Evolutionary conservation across 2,113 vertebrate genomes (phyloP), one percentile per base, ranked within the genome.

Genomic region (Patagioenas fasciata): DNA sequence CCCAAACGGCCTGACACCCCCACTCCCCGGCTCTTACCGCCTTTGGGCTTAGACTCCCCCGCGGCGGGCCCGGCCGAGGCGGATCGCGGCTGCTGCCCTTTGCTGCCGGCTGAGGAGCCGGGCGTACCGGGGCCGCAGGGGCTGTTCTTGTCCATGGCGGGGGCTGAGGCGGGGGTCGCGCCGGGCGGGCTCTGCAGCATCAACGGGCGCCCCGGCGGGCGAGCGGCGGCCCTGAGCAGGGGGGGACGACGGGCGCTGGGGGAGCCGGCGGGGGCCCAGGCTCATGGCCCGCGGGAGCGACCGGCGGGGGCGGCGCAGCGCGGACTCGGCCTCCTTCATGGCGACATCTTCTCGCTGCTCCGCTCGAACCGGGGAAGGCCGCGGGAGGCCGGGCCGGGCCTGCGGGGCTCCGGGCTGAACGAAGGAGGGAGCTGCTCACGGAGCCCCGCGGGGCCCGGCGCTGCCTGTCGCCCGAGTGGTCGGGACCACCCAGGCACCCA

Each of bases 31-130:
- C 57, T 16, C 97, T 98, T 92, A 99, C 99, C 99, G 98, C 98
- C 98, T 98, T 99, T 99, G 89, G 99, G 98, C 97, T 99, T 99
- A 99, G 99, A 99, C 65, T 99, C 99, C 90, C 88, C 94, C 62
- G 98, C 98, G 71, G 98, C 86, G 7, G 99, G 98, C 75, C 99
- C 99, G 86, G 99, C 97, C 50, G 99, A 99, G 93, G 98, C 98
- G 92, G 99, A 98, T 42, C 99, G 99, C 84, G 97, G 97, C 95
- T 96, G 98, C 48, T 97, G 99, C 89, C 96, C 98, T 98, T 99
- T 99, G 98, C 96, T 98, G 98, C 95, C 98, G 98, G 98, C 96
- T 92, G 97, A 98, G 66, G 98, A 97, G 96, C 98, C 97, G 97
- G 97, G 96, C 24, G 89, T 16, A n/a, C 84, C 80, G 93, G 97